Evolutionary conservation across 2,888 invertebrate genomes (phyloP).

Genomic region (Encarsia formosa): DNA sequence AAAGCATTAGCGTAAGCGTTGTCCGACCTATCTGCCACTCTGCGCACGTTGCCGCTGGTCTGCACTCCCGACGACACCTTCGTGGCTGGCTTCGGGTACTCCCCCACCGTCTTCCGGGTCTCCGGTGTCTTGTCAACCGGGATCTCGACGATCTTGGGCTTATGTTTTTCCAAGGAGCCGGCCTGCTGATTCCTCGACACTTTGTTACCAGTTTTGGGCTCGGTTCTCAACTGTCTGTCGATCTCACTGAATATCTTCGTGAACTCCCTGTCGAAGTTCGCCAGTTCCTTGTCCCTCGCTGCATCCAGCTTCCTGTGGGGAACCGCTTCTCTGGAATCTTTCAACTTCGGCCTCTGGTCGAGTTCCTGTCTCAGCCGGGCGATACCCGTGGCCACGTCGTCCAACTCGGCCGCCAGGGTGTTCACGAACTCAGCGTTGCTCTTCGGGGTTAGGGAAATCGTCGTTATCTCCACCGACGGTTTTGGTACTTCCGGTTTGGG

Average conservation of each 20-base stretch:
- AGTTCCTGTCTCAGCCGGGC: constrained; percentile 17
- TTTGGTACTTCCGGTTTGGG: background rate
- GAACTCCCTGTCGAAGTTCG: constrained; percentile 38
- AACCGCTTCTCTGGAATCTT: background rate
- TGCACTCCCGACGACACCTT: constrained; percentile 61
- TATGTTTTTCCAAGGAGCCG: too few relatives aligned
- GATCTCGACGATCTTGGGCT: too few relatives aligned
- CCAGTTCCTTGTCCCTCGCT: constrained; percentile 21
- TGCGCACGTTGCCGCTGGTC: constrained; percentile 55
- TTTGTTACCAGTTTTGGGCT: too few relatives aligned
- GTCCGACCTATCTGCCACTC: constrained; percentile 38
- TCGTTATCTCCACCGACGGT: background rate
- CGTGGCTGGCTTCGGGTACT: constrained; percentile 5
- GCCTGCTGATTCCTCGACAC: too few relatives aligned
- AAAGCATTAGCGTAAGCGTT: constrained; percentile 54
- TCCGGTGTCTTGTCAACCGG: too few relatives aligned
- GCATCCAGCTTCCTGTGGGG: background rate
- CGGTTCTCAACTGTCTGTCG: constrained; percentile 35
- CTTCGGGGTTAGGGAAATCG: background rate
- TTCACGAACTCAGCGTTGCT: constrained; percentile 5
- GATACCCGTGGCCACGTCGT: constrained; percentile 22
- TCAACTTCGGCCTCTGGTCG: constrained; percentile 9
- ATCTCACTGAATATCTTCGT: constrained; percentile 43
- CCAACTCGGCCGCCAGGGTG: constrained; percentile 13
- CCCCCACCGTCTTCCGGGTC: constrained; percentile 2